Percentiles rank a stretch among this genome's conserved stretches.
phyloP scores from a whole-genome alignment of 2,888 invertebrate species.

The Melanchra persicariae region DNA sequence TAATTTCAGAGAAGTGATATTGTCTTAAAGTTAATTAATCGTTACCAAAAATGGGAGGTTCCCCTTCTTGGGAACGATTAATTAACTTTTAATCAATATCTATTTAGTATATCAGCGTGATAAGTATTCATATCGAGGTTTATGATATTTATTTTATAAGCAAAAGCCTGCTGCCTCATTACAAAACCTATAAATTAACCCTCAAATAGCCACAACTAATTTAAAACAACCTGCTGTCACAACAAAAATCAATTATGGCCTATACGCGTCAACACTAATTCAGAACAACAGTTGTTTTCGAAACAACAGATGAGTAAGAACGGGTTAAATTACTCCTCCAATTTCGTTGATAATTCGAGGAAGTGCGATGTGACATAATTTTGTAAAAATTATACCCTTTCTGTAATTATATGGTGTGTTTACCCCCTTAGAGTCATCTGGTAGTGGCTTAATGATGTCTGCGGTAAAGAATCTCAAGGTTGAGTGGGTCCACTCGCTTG shows the following conservation, averaged over 20 bases:
- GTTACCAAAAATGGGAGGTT: slow-evolving; percentile 11
- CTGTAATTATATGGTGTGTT: slow-evolving; percentile 68
- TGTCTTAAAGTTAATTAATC: not conserved
- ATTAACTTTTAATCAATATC: too few relatives aligned
- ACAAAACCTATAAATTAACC: slow-evolving; percentile 20
- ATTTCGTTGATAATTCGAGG: slow-evolving; percentile 65
- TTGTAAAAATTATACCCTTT: slow-evolving; percentile 73
- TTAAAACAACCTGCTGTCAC: slow-evolving; percentile 48
- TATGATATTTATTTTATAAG: slow-evolving; percentile 3
- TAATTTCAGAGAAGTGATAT: not conserved
- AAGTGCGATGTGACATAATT: slow-evolving; percentile 74
- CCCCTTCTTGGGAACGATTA: too few relatives aligned
- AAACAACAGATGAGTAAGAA: slow-evolving; percentile 62
- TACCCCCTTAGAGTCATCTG: slow-evolving; percentile 80
- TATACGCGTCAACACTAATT: slow-evolving; percentile 54
- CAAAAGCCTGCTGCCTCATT: slow-evolving; percentile 1
- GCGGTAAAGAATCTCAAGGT: slow-evolving; percentile 68
- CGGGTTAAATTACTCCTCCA: slow-evolving; percentile 66
- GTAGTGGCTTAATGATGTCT: slow-evolving; percentile 75
- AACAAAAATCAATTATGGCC: slow-evolving; percentile 51
- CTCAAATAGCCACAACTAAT: slow-evolving; percentile 24
- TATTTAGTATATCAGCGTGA: too few relatives aligned
- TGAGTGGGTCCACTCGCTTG: slow-evolving; percentile 40
- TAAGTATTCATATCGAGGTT: not conserved
- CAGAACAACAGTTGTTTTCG: slow-evolving; percentile 56